phyloP scores from a whole-genome alignment of 1,140 invertebrate species.

The Antheraea mylitta region DNA sequence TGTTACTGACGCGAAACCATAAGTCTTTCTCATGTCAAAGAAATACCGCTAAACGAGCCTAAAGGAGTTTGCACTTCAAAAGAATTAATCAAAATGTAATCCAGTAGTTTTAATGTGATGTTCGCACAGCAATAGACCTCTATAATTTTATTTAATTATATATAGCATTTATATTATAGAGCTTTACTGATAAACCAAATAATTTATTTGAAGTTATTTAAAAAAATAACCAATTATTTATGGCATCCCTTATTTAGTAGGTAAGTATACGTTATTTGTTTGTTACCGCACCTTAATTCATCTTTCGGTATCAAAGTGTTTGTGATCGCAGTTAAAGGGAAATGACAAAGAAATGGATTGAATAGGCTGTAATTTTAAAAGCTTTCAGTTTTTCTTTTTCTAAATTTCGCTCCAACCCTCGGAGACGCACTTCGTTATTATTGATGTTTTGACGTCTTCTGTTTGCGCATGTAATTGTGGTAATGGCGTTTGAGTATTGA shows the following conservation, averaged over 20 bases:
- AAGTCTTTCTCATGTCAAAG: too few relatives aligned
- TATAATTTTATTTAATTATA: too few relatives aligned
- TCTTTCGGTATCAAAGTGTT: constrained; percentile 6
- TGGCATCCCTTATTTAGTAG: not conserved
- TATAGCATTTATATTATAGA: too few relatives aligned
- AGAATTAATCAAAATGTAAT: too few relatives aligned
- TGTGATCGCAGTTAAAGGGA: constrained; percentile 30
- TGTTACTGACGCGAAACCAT: too few relatives aligned
- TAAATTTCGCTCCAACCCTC: constrained; percentile 48
- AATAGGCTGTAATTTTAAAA: constrained; percentile 73
- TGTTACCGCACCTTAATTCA: constrained; percentile 1
- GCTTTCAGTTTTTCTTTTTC: constrained; percentile 65
- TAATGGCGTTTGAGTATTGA: not conserved
- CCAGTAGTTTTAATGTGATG: too few relatives aligned
- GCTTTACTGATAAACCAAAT: too few relatives aligned
- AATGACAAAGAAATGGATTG: constrained; percentile 65
- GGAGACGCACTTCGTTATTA: constrained; percentile 52
- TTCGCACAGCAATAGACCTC: too few relatives aligned
- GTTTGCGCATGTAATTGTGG: constrained; percentile 31
- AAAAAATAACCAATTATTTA: not conserved
- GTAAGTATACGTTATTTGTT: not conserved
- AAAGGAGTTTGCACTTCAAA: too few relatives aligned
- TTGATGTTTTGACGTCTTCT: constrained; percentile 71
- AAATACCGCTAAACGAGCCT: too few relatives aligned
- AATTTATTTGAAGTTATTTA: too few relatives aligned